A percentile compares a stretch with the other conserved stretches of the same genome.
Conservation (phyloP, 1,140 invertebrate species). For the Drosophila busckii region DNA sequence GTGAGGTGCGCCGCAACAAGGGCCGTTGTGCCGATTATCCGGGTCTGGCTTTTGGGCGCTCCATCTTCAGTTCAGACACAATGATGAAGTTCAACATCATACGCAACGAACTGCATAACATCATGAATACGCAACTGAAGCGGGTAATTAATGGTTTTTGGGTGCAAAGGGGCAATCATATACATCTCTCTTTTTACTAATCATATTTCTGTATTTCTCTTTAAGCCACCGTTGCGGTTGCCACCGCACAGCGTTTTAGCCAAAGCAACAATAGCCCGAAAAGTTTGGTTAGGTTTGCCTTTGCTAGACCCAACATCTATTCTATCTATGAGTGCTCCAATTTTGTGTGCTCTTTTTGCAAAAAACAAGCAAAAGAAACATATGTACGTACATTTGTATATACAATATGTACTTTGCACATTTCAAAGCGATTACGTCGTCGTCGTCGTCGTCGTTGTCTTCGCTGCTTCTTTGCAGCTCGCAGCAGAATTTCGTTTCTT, state of each 20-base stretch:
- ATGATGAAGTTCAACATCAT: conserved; percentile 99
- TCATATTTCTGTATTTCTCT: conserved; percentile 30
- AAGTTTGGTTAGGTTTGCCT: conserved; percentile 63
- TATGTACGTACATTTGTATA: conserved; percentile 3
- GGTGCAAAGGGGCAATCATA: not conserved
- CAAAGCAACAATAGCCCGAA: conserved; percentile 2
- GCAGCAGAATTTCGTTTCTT: conserved; percentile 41
- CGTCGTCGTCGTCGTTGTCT: conserved; percentile 19
- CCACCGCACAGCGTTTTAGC: conserved; percentile 19
- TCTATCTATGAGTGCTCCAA: conserved; percentile 49
- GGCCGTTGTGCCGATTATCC: conserved; percentile 93
- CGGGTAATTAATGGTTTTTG: conserved; percentile 85
- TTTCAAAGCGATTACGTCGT: conserved; percentile 70
- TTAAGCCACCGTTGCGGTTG: conserved; percentile 32
- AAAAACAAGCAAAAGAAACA: conserved; percentile 1
- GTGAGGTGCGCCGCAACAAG: conserved; percentile 86
- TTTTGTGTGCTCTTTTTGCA: conserved; percentile 26
- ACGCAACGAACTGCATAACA: conserved; percentile 97
- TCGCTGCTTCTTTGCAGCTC: conserved; percentile 32
- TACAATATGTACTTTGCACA: conserved; percentile 31
- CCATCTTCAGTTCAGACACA: conserved; percentile 96
- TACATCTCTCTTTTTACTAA: conserved; percentile 34
- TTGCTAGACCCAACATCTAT: conserved; percentile 2
- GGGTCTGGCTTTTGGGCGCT: conserved; percentile 92
- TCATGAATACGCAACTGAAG: conserved; percentile 96